phyloP scores from a whole-genome alignment of 1,140 invertebrate species.

The Scaptomyza hsui region DNA sequence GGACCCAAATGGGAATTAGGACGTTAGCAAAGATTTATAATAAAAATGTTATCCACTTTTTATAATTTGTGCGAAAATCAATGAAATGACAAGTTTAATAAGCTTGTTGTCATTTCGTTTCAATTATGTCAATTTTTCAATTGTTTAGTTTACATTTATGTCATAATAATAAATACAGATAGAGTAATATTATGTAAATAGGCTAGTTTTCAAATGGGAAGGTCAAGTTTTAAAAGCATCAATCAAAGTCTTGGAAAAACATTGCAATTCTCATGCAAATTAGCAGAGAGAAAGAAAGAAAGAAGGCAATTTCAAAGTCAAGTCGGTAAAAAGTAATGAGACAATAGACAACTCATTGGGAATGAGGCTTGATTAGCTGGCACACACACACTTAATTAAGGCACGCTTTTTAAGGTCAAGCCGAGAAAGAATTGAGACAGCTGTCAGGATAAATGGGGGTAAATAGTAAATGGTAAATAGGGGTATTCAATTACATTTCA shows the following conservation, averaged over 20 bases:
- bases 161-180: slow-evolving; percentile 18
- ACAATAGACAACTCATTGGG: slow-evolving; percentile 25
- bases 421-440: slow-evolving; percentile 7
- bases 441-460: background rate
- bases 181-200: slow-evolving; percentile 4
- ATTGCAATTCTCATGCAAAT: slow-evolving; percentile 65
- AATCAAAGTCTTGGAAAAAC: slow-evolving; percentile 17
- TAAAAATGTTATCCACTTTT: no score
- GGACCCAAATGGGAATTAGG: slow-evolving; percentile 18
- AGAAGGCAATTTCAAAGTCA: slow-evolving; percentile 44
- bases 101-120: background rate
- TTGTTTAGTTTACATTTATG: slow-evolving; percentile 15
- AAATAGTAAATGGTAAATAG: slow-evolving; percentile 8
- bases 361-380: slow-evolving; percentile 49
- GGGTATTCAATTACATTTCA: slow-evolving; percentile 42
- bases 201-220: background rate
- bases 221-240: slow-evolving; percentile 28
- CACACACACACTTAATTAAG: slow-evolving; percentile 53
- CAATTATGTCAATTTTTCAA: background rate
- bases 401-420: slow-evolving; percentile 57
- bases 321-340: slow-evolving; percentile 31
- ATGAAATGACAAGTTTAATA: no score
- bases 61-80: no score
- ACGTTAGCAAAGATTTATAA: background rate
- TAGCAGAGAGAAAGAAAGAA: slow-evolving; percentile 10